phyloP scores from a whole-genome alignment of 2,888 invertebrate genomes.

The Napeogenes sylphis region DNA sequence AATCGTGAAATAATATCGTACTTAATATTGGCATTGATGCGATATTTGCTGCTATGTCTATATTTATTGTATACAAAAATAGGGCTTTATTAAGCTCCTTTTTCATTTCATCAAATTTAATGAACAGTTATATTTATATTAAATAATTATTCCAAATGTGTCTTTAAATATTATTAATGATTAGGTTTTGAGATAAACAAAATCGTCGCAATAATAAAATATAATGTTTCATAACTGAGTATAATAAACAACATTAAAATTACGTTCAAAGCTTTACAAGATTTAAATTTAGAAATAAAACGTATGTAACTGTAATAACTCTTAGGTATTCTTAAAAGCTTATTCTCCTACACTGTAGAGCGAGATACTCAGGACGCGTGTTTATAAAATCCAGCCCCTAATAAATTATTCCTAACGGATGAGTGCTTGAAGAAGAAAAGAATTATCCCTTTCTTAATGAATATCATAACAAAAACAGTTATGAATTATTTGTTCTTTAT shows the following conservation, averaged over 20 bases:
- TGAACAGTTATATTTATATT: no score
- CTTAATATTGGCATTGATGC: background rate
- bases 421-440: constrained; percentile 55
- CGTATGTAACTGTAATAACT: constrained; percentile 64
- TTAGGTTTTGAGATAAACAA: no score
- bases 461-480: no score
- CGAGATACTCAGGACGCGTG: constrained; percentile 62
- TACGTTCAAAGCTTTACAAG: no score
- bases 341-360: constrained; percentile 36
- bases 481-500: no score
- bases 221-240: no score
- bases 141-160: no score
- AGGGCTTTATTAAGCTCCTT: no score
- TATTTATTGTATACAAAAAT: background rate
- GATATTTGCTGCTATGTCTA: constrained; percentile 33
- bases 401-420: constrained; percentile 68
- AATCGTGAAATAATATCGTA: constrained; percentile 18
- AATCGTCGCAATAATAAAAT: no score
- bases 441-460: constrained; percentile 33
- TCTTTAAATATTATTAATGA: constrained; percentile 9
- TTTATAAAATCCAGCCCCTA: constrained; percentile 70
- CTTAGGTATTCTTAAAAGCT: constrained; percentile 68
- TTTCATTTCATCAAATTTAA: no score
- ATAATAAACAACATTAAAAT: no score
- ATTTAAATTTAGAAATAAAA: constrained; percentile 32